Evolutionary conservation across 2,888 invertebrate species (phyloP), one percentile per base, ranked within the genome.

Genomic region (Pyrochroa serraticornis): DNA sequence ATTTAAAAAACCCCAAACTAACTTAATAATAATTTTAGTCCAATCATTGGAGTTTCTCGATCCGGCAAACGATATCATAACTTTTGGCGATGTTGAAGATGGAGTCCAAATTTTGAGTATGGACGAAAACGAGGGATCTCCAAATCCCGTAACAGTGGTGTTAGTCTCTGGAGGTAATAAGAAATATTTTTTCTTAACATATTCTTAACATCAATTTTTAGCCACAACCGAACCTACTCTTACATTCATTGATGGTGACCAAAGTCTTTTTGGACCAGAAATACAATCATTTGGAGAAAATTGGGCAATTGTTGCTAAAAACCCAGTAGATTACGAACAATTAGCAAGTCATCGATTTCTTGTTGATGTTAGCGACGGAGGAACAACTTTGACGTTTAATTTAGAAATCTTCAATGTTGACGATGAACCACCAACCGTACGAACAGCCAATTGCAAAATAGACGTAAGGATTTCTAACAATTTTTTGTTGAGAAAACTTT

Each of bases 351-450:
- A 64, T 36, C 7, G 6, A 34, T 14, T 64, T 10, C 6, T 43
- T 5, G 12, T 43, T 1, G 53, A 8, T 6, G 42, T 58, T 12
- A 7, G 9, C 1, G 13, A 54, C 6, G 14, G n/a, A 10, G 6
- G 3, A 6, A 1, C 1, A 2, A 1, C n/a, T 1, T 6, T 32
- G 5, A 37, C 49, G 7, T 31, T 67, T 30, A 32, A 34, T 31
- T 14, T 70, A 13, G 45, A 22, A 0, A 63, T 68, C 22, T 58
- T 45, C 7, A 71, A 71, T 46, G 41, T 66, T 42, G 70, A 71
- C 22, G 70, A 71, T 55, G 68, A 70, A 49, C 37, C 51, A 38
- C 71, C 71, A 9, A 54, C 64, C 8, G 37, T 71, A 14, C 53
- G 60, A 7, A 44, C 61, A n/a, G 52, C 56, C 5, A 61, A 57